Evolutionary conservation across 2,888 invertebrate genomes (phyloP), one percentile per base, ranked within the genome.

Genomic region (Thysanoteuthis rhombus): DNA sequence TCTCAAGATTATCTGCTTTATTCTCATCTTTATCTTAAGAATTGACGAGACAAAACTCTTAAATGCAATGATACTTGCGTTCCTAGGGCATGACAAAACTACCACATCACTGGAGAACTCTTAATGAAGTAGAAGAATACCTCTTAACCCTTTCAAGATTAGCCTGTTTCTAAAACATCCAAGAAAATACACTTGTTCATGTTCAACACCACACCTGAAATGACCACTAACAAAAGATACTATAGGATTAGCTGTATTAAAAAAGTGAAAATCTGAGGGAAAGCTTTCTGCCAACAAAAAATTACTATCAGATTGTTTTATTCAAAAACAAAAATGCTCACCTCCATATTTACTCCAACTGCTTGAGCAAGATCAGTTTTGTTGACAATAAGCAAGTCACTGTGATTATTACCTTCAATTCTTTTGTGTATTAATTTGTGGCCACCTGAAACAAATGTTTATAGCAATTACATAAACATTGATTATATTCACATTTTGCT

Each of bases 381-480:
- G 94, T 97, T 97, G 93, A 97, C 95, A 22, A 97, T 96, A 36
- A 97, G 94, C 38, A 97, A 94, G 93, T 97, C 97, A 94, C 96
- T 96, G 94, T 97, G 96, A 22, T 96, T 96, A 40, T 96, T 96
- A 10, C 96, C 96, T 10, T 96, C 96, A 2, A 96, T 96, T 16
- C 96, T 96, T 94, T 97, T 97, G 12, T 96, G 94, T 0, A 96
- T 96, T 89, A 97, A 95, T 94, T 96, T 97, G 94, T 96, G 96
- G 4, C 97, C 97, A 89, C 97, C 96, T 96, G 90, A 22, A 94
- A 90, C 28, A 92, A 40, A 28, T 75, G n/a, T 75, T 75, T 75
- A 75, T n/a, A n/a, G n/a, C 5, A 32, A 75, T 75, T 32, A 32
- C 32, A 58, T 58, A 58, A 58, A 58, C 28, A 58, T 58, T 42